Evolutionary conservation across 2,113 vertebrate species (phyloP), one percentile per base, ranked within the genome.

Genomic region (Epinephelus cyanopodus): DNA sequence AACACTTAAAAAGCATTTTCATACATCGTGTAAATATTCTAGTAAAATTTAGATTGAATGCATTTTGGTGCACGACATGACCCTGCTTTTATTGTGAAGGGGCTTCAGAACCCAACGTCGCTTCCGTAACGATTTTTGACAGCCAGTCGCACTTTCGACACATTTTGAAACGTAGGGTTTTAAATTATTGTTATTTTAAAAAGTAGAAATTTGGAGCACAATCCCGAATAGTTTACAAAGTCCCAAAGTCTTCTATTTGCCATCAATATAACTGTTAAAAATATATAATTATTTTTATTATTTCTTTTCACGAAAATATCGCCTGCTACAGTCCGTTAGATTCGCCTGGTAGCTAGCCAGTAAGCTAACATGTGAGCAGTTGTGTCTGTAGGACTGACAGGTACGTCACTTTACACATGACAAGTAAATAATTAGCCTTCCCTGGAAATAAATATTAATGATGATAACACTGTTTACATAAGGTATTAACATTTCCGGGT

Each of bases 111-210:
- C 27, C 4, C 1, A 52, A 1, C 11, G 66, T 70, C 57, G 3
- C 60, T 10, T 79, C 0, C 4, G 2, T 9, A 29, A 45, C 12
- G 5, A 0, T 47, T 68, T 58, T 69, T 1, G 6, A 1, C 29
- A 33, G 5, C n/a, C 27, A 1, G 0, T 67, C 56, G 77, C 87
- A 91, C 81, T 92, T 93, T 93, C 92, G 84, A 48, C 66, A 61
- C 0, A 74, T 42, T 1, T 39, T 0, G 29, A 37, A 5, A 29
- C 6, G 0, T 12, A 7, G 0, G 2, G 1, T 58, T 52, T 65
- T n/a, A 4, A 19, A n/a, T 73, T 27, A 19, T 45, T 8, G 5
- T 61, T 18, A 7, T 39, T 14, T 6, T 1, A 2, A 13, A 33
- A 11, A 19, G 53, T 10, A 18, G 0, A 23, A 50, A 45, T 72